Evolutionary conservation across 2,113 vertebrate species (phyloP).

Genomic region (Scytalopus superciliaris): DNA sequence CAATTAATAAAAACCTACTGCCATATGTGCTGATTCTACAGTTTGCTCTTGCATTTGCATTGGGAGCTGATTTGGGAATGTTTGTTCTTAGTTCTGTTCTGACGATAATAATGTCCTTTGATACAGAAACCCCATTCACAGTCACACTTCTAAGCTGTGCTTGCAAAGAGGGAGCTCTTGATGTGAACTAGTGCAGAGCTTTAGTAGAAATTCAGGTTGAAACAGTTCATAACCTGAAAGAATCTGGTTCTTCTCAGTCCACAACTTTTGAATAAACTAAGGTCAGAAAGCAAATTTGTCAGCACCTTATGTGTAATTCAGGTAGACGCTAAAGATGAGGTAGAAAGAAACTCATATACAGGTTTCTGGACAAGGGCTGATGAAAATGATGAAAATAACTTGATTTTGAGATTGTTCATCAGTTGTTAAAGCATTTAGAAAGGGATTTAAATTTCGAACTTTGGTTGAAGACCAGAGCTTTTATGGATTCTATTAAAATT

Average conservation of each 20-base stretch:
- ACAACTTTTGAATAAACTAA: neutral
- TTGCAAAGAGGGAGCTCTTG: neutral
- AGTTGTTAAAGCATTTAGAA: neutral
- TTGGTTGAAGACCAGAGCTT: neutral
- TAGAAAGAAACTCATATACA: neutral
- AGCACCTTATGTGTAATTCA: neutral
- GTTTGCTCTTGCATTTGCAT: neutral
- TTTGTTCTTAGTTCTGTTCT: neutral
- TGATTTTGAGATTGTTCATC: neutral
- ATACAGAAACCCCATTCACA: neutral
- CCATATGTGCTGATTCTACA: conserved; percentile 10
- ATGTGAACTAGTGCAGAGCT: neutral
- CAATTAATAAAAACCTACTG: conserved; percentile 22
- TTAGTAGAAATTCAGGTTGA: neutral
- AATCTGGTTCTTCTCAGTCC: neutral
- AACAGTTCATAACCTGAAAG: neutral
- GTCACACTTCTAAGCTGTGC: neutral
- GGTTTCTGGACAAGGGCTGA: neutral
- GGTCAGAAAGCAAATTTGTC: neutral
- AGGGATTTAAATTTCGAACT: neutral
- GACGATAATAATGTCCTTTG: neutral
- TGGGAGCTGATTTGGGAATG: neutral
- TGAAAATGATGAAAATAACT: neutral
- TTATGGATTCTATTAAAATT: neutral
- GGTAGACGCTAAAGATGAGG: neutral